Base-by-base conservation (phyloP, 1,140 invertebrate genomes). In the Coenobita brevimanus region DNA sequence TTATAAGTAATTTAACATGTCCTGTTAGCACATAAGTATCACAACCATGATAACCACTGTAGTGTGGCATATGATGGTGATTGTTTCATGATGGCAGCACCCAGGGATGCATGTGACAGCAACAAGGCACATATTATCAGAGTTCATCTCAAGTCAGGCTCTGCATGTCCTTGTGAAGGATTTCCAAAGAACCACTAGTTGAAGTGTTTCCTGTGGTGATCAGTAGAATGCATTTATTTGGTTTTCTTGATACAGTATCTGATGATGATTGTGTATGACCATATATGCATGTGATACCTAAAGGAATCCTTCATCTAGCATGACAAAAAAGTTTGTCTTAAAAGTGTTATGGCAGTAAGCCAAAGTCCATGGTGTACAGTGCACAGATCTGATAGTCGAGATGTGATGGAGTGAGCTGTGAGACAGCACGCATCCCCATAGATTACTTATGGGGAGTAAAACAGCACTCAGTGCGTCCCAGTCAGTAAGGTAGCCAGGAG, bases 381-480 rank as follows among this genome's bases (percentile, higher is more conserved):
- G 57, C 60, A 87, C 85, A 80, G 85, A 87, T 87, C 85, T 87
- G 85, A 87, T 87, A 87, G 85, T 87, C 85, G 85, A 73, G 76
- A 87, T 87, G 85, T 87, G 85, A 87, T 87, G 85, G 85, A 87
- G 85, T 87, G 76, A 80, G 85, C 85, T 87, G 85, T 87, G 85
- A 87, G 85, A 87, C 85, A 87, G 85, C 85, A 87, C 85, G 43
- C 85, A 81, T 87, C 78, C 85, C 85, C 85, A 64, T 71, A 54
- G 4, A 78, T 85, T 46, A 17, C 30, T 43, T 73, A 33, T 80
- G 76, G 85, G 85, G 85, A 87, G 64, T 87, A 87, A 87, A 87
- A 87, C 85, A 87, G 85, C 85, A 87, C 85, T 41, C 85, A 87
- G 85, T 87, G 85, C 85, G 85, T 87, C 76, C 76, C 85, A 87